Base-by-base conservation (phyloP, 2,797 vertebrate genomes). In the Paratrypauchen microcephalus region DNA sequence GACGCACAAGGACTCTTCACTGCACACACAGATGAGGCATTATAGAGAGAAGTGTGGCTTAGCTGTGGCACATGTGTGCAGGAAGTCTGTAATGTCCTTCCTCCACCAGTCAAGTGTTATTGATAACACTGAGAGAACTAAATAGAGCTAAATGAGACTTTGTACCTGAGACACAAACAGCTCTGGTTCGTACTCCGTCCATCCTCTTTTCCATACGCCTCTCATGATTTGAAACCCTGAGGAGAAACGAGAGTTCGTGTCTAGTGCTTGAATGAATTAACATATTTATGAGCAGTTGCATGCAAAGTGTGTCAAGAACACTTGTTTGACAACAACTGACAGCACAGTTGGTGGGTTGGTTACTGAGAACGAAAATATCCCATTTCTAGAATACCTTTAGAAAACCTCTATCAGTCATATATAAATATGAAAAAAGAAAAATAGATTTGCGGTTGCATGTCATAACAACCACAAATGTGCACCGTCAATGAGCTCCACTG, bases 91-190 rank as follows among this genome's bases (percentile, higher is more conserved):
- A 77, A 78, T 70, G 26, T 76, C 81, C 82, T 81, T 83, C 81
- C 78, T 60, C 62, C 47, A 58, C 79, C n/a, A 55, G 52, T 78
- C 71, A 73, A 72, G 74, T 75, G 77, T 79, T 80, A 78, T 65
- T 78, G 76, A 72, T 78, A 84, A 76, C 82, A 86, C 86, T 87
- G 74, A 77, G 68, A 72, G 70, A 63, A 64, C 71, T 28, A 32
- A 74, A 61, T 19, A 65, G 4, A 32, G 52, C 15, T 15, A 32
- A 26, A 77, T 62, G 36, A 52, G 66, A 2, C 3, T 62, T 79
- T 36, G 85, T 95, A 99, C 97, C 97, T 95, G 97, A 99, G 82
- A 99, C 92, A 18, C 96, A 98, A 80, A 98, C 95, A 0, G 96
- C 92, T 75, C 96, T 94, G 45, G 95, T 92, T 78, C 96, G 92